These are phyloP conservation scores for Agrotis exclamationis DNA, from an alignment of 2,888 invertebrate genomes.

Conservation along the genomic window DNA sequence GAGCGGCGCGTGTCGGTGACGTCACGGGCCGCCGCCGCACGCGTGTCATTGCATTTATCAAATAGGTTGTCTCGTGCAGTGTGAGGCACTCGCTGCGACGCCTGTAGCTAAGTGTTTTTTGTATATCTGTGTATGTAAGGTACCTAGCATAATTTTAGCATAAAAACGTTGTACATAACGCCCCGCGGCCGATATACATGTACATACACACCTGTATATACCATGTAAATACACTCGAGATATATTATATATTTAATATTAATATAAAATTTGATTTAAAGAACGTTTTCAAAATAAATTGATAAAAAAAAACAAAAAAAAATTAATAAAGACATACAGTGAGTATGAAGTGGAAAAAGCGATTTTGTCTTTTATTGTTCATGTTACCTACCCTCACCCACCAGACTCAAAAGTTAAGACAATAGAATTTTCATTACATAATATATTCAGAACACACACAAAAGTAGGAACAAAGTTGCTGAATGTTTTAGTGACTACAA, in stretches of 20 bases:
- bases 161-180: conserved; percentile 79
- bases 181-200: conserved; percentile 56
- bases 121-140: conserved; percentile 72
- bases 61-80: conserved; percentile 49
- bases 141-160: conserved; percentile 66
- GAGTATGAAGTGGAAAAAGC: conserved; percentile 89
- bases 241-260: conserved; percentile 88
- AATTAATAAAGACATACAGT: conserved; percentile 89
- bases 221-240: conserved; percentile 87
- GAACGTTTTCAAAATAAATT: conserved; percentile 87
- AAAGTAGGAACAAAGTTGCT: neutral
- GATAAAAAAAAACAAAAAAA: conserved; percentile 84
- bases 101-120: conserved; percentile 64
- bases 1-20: conserved; percentile 13
- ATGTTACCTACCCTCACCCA: neutral
- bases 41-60: conserved; percentile 56
- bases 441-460: neutral
- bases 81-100: conserved; percentile 57
- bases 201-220: conserved; percentile 82
- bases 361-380: conserved; percentile 82
- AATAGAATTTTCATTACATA: neutral
- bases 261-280: conserved; percentile 89
- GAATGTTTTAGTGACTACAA: neutral
- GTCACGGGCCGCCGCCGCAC: conserved; percentile 21
- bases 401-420: neutral